Conservation (phyloP, 2,888 invertebrate genomes). For the Dasypogon diadema region DNA sequence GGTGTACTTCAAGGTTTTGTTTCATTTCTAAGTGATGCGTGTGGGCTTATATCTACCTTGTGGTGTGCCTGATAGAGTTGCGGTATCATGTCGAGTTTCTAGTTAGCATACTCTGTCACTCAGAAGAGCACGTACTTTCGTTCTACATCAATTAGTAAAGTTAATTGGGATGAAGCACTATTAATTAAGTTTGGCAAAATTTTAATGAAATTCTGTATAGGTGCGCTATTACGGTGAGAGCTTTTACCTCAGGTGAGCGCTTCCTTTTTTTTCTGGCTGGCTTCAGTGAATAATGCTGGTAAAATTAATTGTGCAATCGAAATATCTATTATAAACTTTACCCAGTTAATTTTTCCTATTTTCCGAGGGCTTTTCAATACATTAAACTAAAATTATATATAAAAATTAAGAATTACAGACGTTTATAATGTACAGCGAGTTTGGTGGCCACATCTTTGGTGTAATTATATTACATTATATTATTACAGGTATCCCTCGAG, state of each 20-base stretch:
- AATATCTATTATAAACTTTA: too few relatives aligned
- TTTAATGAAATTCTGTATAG: slow-evolving; percentile 50
- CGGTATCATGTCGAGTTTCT: slow-evolving; percentile 35
- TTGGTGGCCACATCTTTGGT: too few relatives aligned
- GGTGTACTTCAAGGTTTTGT: slow-evolving; percentile 2
- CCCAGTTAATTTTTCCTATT: too few relatives aligned
- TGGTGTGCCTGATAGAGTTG: background rate
- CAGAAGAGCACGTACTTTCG: slow-evolving; percentile 22
- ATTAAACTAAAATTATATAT: too few relatives aligned
- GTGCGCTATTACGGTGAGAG: background rate
- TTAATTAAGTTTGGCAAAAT: slow-evolving; percentile 53
- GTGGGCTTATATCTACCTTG: slow-evolving; percentile 4
- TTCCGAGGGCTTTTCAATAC: too few relatives aligned
- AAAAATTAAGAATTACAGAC: too few relatives aligned
- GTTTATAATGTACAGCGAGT: too few relatives aligned
- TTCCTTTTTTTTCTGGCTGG: too few relatives aligned
- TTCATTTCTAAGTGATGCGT: slow-evolving; percentile 5
- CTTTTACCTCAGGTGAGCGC: slow-evolving; percentile 1
- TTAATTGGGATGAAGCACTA: slow-evolving; percentile 53
- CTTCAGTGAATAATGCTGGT: too few relatives aligned
- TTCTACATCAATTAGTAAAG: slow-evolving; percentile 53
- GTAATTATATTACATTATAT: too few relatives aligned
- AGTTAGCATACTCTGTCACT: slow-evolving; percentile 44
- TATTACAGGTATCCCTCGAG: too few relatives aligned
- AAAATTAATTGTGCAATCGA: too few relatives aligned